A percentile compares a stretch with the other conserved stretches of the same genome.
Evolutionary conservation across 2,797 vertebrate genomes (phyloP).

Genomic region (Numenius phaeopus): DNA sequence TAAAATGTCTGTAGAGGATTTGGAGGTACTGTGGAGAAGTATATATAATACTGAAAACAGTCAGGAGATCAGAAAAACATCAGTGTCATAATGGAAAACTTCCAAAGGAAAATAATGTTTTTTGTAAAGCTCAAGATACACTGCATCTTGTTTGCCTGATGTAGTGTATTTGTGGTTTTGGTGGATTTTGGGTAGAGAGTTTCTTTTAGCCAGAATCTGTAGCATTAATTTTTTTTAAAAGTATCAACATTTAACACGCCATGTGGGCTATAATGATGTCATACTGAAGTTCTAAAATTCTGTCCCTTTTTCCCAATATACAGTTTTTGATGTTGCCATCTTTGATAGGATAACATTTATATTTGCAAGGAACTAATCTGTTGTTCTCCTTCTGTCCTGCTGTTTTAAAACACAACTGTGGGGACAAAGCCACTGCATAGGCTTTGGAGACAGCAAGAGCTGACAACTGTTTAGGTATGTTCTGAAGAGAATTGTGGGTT

Average conservation of each 20-base stretch:
- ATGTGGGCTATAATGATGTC: neutral
- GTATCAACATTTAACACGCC: neutral
- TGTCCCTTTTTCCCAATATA: neutral
- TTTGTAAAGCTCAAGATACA: neutral
- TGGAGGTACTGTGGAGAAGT: neutral
- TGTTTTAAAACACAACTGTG: constrained; percentile 63
- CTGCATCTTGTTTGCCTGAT: neutral
- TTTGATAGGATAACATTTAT: constrained; percentile 47
- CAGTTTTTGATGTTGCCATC: neutral
- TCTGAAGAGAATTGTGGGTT: constrained; percentile 50
- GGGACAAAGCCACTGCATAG: constrained; percentile 61
- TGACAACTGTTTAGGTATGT: constrained; percentile 67
- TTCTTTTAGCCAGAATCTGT: neutral
- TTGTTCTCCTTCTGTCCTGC: constrained; percentile 68
- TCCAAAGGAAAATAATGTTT: neutral
- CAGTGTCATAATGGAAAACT: neutral
- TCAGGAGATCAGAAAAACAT: neutral
- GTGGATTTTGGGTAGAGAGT: neutral
- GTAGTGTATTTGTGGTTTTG: neutral
- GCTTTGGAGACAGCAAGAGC: constrained; percentile 65
- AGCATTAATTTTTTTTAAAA: neutral
- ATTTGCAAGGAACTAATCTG: constrained; percentile 60
- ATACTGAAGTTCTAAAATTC: neutral
- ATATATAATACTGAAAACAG: neutral
- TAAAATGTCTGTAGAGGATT: neutral